Percentiles rank a stretch among this genome's conserved stretches.
These are phyloP conservation scores for Lymantria dispar DNA, from an alignment of 2,888 invertebrate species.

Conservation along the genomic window DNA sequence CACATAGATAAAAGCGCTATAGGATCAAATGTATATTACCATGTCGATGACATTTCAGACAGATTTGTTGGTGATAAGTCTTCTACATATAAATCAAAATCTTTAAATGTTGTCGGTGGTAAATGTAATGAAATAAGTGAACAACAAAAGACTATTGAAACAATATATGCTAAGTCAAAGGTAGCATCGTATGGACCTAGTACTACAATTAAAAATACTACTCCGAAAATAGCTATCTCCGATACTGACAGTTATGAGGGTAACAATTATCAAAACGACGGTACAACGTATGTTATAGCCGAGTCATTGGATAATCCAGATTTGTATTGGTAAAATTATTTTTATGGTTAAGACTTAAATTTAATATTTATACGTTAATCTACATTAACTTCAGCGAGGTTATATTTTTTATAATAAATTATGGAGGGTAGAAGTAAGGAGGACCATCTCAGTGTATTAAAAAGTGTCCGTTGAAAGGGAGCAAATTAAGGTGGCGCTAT, in stretches of 20 bases:
- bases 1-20: constrained; percentile 39
- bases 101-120: constrained; percentile 4
- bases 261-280: constrained; percentile 15
- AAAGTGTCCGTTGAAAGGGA: too few species aligned
- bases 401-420: too few species aligned
- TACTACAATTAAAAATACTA: constrained; percentile 4
- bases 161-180: constrained; percentile 60
- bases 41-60: constrained; percentile 12
- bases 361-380: too few species aligned
- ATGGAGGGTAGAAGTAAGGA: too few species aligned
- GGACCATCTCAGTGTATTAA: too few species aligned
- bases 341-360: too few species aligned
- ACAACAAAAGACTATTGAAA: constrained; percentile 45
- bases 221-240: neutral
- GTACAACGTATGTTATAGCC: constrained; percentile 36
- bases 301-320: constrained; percentile 29
- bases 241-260: constrained; percentile 1
- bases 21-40: constrained; percentile 6
- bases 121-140: constrained; percentile 16
- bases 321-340: neutral
- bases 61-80: constrained; percentile 25
- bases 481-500: too few species aligned
- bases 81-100: constrained; percentile 29
- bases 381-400: too few species aligned
- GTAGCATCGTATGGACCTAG: constrained; percentile 53